phyloP scores from a whole-genome alignment of 2,113 vertebrate genomes.

The Falcunculus frontatus region DNA sequence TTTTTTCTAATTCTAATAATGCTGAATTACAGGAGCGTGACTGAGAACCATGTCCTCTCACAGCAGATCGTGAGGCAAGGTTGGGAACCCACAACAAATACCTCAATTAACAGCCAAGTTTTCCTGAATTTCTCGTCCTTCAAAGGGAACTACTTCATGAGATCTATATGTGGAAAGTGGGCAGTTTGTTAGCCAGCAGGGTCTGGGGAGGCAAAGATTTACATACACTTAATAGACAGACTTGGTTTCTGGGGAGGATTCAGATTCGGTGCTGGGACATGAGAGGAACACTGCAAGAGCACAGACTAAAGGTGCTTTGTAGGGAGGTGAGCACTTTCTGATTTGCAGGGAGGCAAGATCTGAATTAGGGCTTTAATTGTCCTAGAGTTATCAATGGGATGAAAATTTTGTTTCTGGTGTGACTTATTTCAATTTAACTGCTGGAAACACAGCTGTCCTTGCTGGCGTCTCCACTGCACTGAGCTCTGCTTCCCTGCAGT shows the following conservation, averaged over 20 bases:
- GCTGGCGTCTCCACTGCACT: rapidly evolving
- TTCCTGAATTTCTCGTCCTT: neutral
- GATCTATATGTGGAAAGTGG: neutral
- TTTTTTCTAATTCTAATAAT: slow-evolving; percentile 38
- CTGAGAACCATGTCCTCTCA: neutral
- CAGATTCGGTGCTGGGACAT: neutral
- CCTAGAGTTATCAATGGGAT: neutral
- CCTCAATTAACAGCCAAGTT: slow-evolving; percentile 24
- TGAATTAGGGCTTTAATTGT: neutral
- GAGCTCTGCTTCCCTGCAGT: neutral
- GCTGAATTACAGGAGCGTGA: slow-evolving; percentile 51
- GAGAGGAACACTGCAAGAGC: neutral
- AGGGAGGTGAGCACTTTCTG: neutral
- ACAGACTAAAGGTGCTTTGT: neutral
- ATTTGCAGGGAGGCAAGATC: neutral
- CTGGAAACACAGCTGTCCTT: neutral
- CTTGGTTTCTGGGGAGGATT: neutral
- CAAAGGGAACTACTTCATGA: neutral
- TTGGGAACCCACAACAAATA: slow-evolving; percentile 22
- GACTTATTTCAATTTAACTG: neutral
- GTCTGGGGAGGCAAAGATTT: neutral
- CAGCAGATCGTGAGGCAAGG: neutral
- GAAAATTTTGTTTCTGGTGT: neutral
- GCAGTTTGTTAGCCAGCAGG: neutral
- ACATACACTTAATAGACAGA: neutral